Evolutionary conservation across 2,113 vertebrate species (phyloP), one percentile per base, ranked within the genome.

Genomic region (Dipodomys ordii): DNA sequence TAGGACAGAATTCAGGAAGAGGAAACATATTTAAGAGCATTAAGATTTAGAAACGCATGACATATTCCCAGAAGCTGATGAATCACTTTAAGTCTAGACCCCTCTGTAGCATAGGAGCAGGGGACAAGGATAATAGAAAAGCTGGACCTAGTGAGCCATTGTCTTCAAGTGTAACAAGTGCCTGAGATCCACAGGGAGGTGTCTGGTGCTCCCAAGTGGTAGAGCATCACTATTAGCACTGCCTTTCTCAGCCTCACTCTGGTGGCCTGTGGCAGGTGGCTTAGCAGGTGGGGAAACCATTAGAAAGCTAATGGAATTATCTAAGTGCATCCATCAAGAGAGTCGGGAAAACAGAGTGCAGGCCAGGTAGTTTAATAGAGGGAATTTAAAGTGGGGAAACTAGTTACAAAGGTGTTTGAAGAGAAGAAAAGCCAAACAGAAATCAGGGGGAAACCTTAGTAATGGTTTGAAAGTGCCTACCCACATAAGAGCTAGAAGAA

Each of bases 271-370:
- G 7, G 32, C 92, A 67, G 94, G 80, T 83, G 80, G 79, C 28
- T 76, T n/a, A 57, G 32, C 95, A 69, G 25, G 22, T 93, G 44
- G 32, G 30, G 35, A 90, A 74, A 88, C 53, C 78, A 60, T 94
- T 74, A 87, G 20, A 18, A 80, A 64, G 62, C 76, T 89, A 87
- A 88, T 91, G 69, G 65, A 72, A 83, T 92, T 90, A 87, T n/a
- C 80, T 85, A 1, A 69, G 71, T 64, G 18, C 87, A 30, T 71
- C 35, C 12, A 77, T 64, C 82, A 86, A 62, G 82, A 39, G 82
- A 91, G 49, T 74, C 35, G 13, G 39, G 65, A 69, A 92, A 80
- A 90, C 3, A 83, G 32, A 32, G 1, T 67, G n/a, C n/a, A 60
- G 15, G n/a, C 74, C 67, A 83, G 32, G 60, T 76, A 32, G 15